Conservation (phyloP, 37 sponge, comb jelly and placozoan species). For the Halichondria panicea region DNA sequence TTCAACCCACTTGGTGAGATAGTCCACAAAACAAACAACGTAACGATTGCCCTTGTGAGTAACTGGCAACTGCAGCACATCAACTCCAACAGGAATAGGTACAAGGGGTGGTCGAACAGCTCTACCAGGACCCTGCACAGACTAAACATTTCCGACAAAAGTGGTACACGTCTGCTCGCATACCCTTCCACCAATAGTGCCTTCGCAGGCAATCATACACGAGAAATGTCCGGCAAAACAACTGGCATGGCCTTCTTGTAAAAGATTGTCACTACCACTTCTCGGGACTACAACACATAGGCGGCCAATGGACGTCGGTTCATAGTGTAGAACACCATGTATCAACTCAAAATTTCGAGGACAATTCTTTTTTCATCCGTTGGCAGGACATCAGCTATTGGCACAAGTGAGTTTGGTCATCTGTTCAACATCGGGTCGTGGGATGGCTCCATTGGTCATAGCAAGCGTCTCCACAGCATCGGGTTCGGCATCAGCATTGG, state of each 20-base stretch:
- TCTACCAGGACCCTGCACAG: slow-evolving; percentile 40
- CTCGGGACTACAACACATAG: slow-evolving; percentile 30
- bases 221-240: slow-evolving; percentile 23
- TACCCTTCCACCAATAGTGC: slow-evolving; percentile 59
- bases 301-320: not conserved
- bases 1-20: too few relatives aligned
- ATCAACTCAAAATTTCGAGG: slow-evolving; percentile 12
- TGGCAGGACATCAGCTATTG: slow-evolving; percentile 18
- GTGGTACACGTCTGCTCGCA: slow-evolving; percentile 27
- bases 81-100: slow-evolving; percentile 63
- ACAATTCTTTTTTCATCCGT: slow-evolving; percentile 22
- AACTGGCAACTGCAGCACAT: slow-evolving; percentile 42
- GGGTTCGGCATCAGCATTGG: slow-evolving; percentile 28
- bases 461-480: not conserved
- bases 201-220: slow-evolving; percentile 8
- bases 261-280: not conserved
- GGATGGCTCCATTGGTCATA: too few relatives aligned
- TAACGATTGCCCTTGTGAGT: slow-evolving; percentile 34
- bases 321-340: slow-evolving; percentile 14
- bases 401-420: too few relatives aligned
- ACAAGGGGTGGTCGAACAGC: slow-evolving; percentile 8
- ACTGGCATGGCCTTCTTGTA: slow-evolving; percentile 12
- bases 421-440: too few relatives aligned
- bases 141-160: slow-evolving; percentile 20
- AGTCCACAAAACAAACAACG: slow-evolving; percentile 49